Evolutionary conservation across 2,888 invertebrate genomes (phyloP).

Genomic region (Pammene fasciana): DNA sequence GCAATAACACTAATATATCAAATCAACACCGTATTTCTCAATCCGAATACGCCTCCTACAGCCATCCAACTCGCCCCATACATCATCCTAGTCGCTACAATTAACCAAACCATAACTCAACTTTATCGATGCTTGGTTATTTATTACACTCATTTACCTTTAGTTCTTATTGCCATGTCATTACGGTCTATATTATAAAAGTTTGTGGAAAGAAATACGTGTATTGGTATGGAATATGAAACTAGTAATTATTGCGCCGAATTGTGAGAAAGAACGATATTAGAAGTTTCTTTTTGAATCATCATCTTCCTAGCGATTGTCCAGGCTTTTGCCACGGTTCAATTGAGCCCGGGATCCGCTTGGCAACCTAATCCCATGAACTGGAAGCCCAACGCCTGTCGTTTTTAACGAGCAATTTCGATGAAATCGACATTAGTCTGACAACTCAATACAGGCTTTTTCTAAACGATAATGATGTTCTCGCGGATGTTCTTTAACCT

Average conservation of each 20-base stretch:
- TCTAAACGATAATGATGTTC: no score
- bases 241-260: conserved; percentile 2
- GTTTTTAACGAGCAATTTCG: neutral
- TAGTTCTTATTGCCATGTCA: neutral
- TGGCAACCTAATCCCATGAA: no score
- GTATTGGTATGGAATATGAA: neutral
- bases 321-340: no score
- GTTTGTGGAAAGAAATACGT: neutral
- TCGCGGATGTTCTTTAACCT: no score
- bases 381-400: neutral
- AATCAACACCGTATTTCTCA: no score
- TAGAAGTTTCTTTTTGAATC: neutral
- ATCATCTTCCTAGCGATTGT: no score
- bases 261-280: conserved; percentile 3
- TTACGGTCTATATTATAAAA: neutral
- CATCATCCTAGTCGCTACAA: conserved; percentile 16
- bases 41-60: no score
- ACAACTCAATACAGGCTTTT: no score
- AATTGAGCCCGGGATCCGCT: no score
- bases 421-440: neutral
- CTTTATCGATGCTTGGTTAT: conserved; percentile 3
- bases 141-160: neutral
- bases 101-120: conserved; percentile 12
- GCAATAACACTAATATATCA: no score
- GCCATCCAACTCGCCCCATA: neutral